These are phyloP conservation scores for Tangara arthus DNA, from an alignment of 2,797 vertebrate species.

Conservation along the genomic window DNA sequence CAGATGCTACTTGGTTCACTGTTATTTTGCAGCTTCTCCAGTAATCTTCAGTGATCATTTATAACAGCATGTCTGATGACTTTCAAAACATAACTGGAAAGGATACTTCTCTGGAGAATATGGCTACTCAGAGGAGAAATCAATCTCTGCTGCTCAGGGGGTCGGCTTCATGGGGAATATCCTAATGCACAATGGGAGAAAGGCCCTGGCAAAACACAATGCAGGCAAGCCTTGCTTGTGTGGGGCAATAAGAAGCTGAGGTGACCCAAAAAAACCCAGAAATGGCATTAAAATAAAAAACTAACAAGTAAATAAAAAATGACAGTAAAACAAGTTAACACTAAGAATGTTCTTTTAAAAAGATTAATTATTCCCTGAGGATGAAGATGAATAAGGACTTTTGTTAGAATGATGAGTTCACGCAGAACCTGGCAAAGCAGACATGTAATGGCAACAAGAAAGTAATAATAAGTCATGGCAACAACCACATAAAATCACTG, in stretches of 20 bases:
- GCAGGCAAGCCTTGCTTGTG: neutral
- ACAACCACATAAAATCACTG: neutral
- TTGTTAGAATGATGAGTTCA: neutral
- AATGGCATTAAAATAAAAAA: neutral
- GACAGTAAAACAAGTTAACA: neutral
- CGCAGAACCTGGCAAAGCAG: neutral
- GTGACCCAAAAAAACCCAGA: neutral
- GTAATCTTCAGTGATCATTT: conserved; percentile 79
- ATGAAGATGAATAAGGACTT: neutral
- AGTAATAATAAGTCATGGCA: neutral
- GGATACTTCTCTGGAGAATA: conserved; percentile 73
- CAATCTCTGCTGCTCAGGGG: conserved; percentile 72
- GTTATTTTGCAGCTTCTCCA: conserved; percentile 77
- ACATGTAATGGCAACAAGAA: neutral
- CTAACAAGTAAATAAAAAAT: neutral
- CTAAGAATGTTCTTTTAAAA: neutral
- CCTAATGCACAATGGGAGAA: neutral
- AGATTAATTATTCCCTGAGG: rapidly evolving
- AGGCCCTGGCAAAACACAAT: neutral
- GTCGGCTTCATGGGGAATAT: conserved; percentile 37
- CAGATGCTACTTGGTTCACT: conserved; percentile 75
- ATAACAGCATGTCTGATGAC: conserved; percentile 78
- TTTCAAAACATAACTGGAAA: conserved; percentile 78
- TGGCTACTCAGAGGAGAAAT: conserved; percentile 74
- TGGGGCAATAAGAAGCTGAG: neutral